Evolutionary conservation across 2,113 vertebrate species (phyloP).

Genomic region (Noturus placidus): DNA sequence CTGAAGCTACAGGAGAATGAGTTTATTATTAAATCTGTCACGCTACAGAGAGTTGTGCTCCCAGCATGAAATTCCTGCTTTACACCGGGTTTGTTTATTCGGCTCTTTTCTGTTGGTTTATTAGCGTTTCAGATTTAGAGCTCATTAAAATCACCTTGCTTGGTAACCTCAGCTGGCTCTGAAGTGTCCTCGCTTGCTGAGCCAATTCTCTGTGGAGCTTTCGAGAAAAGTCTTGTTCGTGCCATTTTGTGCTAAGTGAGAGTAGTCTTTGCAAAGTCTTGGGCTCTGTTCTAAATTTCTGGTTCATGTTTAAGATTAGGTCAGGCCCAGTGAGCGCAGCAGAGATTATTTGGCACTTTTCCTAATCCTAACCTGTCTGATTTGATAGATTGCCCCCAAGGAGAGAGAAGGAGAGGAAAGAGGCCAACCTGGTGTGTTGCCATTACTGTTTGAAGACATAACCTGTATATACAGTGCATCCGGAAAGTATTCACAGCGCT

Average conservation of each 20-base stretch:
- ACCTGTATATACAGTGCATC: too few species aligned
- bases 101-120: slow-evolving; percentile 30
- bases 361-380: background rate
- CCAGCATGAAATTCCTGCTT: slow-evolving; percentile 44
- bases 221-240: background rate
- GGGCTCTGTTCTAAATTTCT: background rate
- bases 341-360: background rate
- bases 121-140: slow-evolving; percentile 37
- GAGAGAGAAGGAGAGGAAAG: background rate
- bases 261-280: background rate
- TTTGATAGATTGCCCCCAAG: background rate
- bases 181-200: slow-evolving; percentile 15
- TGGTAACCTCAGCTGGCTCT: slow-evolving; percentile 1
- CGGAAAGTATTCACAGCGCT: too few species aligned
- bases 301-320: background rate
- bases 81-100: slow-evolving; percentile 28
- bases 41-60: slow-evolving; percentile 45
- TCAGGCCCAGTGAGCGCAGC: background rate
- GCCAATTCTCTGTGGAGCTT: background rate
- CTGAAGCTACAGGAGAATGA: background rate
- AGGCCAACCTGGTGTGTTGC: background rate
- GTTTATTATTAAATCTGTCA: slow-evolving; percentile 49
- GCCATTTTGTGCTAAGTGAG: too few species aligned
- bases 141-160: slow-evolving; percentile 44
- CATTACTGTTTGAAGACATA: background rate